Percentiles rank a stretch among this genome's conserved stretches.
These are phyloP conservation scores for Acrobasis repandana DNA, from an alignment of 2,888 invertebrate species.

Conservation along the genomic window DNA sequence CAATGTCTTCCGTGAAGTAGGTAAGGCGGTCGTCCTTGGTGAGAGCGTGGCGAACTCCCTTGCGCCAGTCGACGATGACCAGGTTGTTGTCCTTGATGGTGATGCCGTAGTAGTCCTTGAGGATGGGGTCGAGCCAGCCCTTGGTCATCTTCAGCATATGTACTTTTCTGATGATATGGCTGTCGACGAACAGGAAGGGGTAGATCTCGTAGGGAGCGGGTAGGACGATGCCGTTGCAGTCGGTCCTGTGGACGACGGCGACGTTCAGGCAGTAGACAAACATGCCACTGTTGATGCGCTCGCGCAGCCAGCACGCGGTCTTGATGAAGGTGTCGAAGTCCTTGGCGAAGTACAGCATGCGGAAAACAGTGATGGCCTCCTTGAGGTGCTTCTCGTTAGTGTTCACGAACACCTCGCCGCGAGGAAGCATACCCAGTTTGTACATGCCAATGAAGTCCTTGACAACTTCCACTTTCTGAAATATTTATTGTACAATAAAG, in stretches of 20 bases:
- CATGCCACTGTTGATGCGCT: slow-evolving; percentile 88
- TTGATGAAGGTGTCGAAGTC: slow-evolving; percentile 87
- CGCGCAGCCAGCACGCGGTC: slow-evolving; percentile 87
- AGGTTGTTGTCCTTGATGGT: slow-evolving; percentile 79
- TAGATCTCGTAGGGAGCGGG: slow-evolving; percentile 90
- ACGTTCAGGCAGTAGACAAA: slow-evolving; percentile 87
- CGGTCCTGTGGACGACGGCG: slow-evolving; percentile 86
- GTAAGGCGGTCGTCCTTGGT: slow-evolving; percentile 84
- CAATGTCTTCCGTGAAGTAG: slow-evolving; percentile 91
- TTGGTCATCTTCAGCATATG: slow-evolving; percentile 85
- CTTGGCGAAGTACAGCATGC: slow-evolving; percentile 85
- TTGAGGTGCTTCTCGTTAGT: slow-evolving; percentile 83
- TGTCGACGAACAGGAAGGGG: slow-evolving; percentile 89
- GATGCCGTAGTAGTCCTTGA: slow-evolving; percentile 79
- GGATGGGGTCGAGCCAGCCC: slow-evolving; percentile 76
- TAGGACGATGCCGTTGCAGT: slow-evolving; percentile 85
- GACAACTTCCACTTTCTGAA: slow-evolving; percentile 81
- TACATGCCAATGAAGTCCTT: slow-evolving; percentile 81
- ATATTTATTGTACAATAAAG: slow-evolving; percentile 21
- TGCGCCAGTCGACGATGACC: slow-evolving; percentile 86
- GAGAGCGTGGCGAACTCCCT: slow-evolving; percentile 81
- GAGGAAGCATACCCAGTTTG: slow-evolving; percentile 83
- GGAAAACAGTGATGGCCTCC: slow-evolving; percentile 85
- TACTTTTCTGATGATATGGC: slow-evolving; percentile 87
- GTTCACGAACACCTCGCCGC: slow-evolving; percentile 83